A percentile compares a stretch with the other conserved stretches of the same genome.
Conservation (phyloP, 2,797 vertebrate genomes). For the Cacajao melanocephalus region DNA sequence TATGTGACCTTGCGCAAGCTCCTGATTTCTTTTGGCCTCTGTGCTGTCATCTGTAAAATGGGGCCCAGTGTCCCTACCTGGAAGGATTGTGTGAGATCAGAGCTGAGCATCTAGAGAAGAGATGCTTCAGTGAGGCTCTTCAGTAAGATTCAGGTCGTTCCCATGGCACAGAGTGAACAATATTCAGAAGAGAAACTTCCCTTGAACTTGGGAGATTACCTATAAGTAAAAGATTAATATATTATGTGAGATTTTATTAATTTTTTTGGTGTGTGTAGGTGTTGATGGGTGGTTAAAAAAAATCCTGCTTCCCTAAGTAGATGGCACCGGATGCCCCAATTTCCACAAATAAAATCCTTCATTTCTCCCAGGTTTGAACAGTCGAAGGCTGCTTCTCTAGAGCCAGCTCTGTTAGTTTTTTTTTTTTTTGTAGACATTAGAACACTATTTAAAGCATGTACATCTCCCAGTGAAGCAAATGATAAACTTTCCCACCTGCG, state of each 20-base stretch:
- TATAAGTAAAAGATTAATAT: not conserved
- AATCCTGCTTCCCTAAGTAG: slow-evolving; percentile 49
- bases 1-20: not conserved
- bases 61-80: not conserved
- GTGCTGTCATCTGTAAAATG: not conserved
- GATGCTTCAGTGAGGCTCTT: not conserved
- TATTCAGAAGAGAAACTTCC: not conserved
- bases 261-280: slow-evolving; percentile 31
- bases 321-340: slow-evolving; percentile 68
- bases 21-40: not conserved
- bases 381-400: slow-evolving; percentile 67
- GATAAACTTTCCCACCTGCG: not conserved
- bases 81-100: not conserved
- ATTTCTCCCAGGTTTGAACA: slow-evolving; percentile 51
- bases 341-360: slow-evolving; percentile 76
- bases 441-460: slow-evolving; percentile 38
- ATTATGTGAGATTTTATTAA: slow-evolving; percentile 38
- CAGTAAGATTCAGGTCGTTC: not conserved
- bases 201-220: not conserved
- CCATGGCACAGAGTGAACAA: not conserved
- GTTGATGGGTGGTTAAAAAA: slow-evolving; percentile 34
- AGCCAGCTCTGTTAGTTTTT: slow-evolving; percentile 30
- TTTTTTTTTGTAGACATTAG: not conserved
- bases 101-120: not conserved
- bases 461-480: slow-evolving; percentile 26